A percentile compares a stretch with the other conserved stretches of the same genome.
These are phyloP conservation scores for Brachypodius melanocephalos DNA, from an alignment of 2,113 vertebrate genomes.

Conservation along the genomic window DNA sequence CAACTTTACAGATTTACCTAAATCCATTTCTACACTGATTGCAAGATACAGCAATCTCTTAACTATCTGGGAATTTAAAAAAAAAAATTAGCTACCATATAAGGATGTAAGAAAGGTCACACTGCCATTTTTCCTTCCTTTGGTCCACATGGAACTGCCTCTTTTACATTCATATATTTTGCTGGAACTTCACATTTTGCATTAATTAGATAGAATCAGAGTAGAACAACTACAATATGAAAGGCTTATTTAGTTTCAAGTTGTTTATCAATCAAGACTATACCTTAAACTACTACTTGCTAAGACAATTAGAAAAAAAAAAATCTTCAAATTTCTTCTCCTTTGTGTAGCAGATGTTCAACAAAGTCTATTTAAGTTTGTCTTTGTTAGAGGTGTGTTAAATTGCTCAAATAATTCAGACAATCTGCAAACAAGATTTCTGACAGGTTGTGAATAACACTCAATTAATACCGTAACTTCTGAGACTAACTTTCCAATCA, in stretches of 20 bases:
- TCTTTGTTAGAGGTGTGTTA: slow-evolving; percentile 56
- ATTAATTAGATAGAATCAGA: neutral
- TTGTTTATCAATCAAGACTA: neutral
- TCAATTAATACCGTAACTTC: slow-evolving; percentile 48
- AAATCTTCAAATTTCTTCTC: neutral
- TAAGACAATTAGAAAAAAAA: neutral
- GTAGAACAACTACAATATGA: neutral
- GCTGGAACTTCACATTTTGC: neutral
- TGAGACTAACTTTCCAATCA: slow-evolving; percentile 35
- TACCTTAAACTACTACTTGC: neutral
- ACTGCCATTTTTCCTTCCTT: neutral
- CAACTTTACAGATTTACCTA: neutral
- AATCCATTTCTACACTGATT: neutral
- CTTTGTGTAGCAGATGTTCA: slow-evolving; percentile 49
- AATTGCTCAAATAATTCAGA: slow-evolving; percentile 59
- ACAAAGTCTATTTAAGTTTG: slow-evolving; percentile 34
- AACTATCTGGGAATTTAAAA: neutral
- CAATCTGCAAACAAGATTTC: slow-evolving; percentile 62
- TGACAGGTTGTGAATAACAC: slow-evolving; percentile 62
- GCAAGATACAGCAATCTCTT: neutral
- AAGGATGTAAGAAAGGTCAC: neutral
- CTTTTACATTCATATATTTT: neutral
- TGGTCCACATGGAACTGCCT: neutral
- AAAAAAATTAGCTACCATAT: neutral
- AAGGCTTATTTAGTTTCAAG: neutral